Conservation (phyloP, 2,797 vertebrate genomes). For the Sebastiscus albofasciatus region DNA sequence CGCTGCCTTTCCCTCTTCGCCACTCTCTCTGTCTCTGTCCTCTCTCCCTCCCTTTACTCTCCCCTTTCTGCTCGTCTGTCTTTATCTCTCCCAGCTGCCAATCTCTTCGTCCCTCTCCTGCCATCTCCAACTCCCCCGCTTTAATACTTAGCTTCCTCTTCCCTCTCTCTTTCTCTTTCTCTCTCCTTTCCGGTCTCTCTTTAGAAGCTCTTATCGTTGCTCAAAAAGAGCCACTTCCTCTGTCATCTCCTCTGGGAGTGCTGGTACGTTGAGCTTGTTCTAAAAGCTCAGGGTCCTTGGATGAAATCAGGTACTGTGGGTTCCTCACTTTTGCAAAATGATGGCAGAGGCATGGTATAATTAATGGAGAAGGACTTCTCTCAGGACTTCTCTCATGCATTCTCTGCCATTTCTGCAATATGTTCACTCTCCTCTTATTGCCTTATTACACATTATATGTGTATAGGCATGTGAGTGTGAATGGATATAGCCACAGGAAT, state of each 20-base stretch:
- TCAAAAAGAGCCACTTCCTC: conserved; percentile 44
- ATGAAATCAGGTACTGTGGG: conserved; percentile 34
- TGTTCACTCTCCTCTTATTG: conserved; percentile 2
- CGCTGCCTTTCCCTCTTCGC: conserved; percentile 39
- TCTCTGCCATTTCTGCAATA: neutral
- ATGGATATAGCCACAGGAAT: conserved; percentile 38
- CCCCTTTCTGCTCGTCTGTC: conserved; percentile 39
- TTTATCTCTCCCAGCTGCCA: conserved; percentile 66
- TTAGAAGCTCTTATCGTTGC: conserved; percentile 52
- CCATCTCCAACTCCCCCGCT: conserved; percentile 27
- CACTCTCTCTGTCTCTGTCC: conserved; percentile 41
- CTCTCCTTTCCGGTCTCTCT: conserved; percentile 36
- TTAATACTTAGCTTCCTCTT: conserved; percentile 44
- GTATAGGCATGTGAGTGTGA: conserved; percentile 7
- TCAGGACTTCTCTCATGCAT: neutral
- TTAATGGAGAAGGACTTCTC: conserved; percentile 23
- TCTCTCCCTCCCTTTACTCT: conserved; percentile 34
- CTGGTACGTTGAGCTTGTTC: conserved; percentile 32
- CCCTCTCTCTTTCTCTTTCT: conserved; percentile 9
- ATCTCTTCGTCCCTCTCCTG: conserved; percentile 48
- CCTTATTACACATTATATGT: neutral
- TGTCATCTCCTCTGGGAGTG: conserved; percentile 33
- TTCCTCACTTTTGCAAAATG: conserved; percentile 24
- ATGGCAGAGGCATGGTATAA: conserved; percentile 34
- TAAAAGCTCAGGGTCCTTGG: conserved; percentile 39